Conservation (phyloP, 2,113 vertebrate species). For the Stomatorhinus ivindoensis region DNA sequence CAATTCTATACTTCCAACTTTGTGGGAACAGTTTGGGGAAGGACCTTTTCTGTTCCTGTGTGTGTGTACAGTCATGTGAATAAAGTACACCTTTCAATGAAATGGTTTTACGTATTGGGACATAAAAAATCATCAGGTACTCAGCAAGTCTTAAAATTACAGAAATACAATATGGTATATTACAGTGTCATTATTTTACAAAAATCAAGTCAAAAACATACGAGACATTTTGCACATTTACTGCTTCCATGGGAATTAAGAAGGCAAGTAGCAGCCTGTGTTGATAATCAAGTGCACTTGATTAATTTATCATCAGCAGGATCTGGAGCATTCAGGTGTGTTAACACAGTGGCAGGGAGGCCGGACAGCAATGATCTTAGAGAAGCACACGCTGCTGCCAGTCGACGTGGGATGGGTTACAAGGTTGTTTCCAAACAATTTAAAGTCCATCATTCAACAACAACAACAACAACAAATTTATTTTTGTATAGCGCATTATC, state of each 20-base stretch:
- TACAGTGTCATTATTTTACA: neutral
- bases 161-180: neutral
- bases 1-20: neutral
- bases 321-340: neutral
- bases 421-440: neutral
- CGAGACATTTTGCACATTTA: rapidly evolving
- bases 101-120: neutral
- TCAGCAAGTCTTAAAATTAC: neutral
- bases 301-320: neutral
- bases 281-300: neutral
- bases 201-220: neutral
- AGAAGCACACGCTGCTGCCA: neutral
- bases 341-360: neutral
- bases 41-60: too few species aligned
- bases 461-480: too few species aligned
- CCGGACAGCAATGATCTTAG: neutral
- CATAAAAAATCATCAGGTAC: neutral
- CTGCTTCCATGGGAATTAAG: neutral
- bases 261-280: neutral
- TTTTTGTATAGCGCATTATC: too few species aligned
- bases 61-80: neutral
- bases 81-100: neutral
- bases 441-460: neutral
- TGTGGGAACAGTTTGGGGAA: neutral
- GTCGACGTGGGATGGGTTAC: neutral